Evolutionary conservation across 2,113 vertebrate genomes (phyloP), one percentile per base, ranked within the genome.

Genomic region (Oryzias javanicus): DNA sequence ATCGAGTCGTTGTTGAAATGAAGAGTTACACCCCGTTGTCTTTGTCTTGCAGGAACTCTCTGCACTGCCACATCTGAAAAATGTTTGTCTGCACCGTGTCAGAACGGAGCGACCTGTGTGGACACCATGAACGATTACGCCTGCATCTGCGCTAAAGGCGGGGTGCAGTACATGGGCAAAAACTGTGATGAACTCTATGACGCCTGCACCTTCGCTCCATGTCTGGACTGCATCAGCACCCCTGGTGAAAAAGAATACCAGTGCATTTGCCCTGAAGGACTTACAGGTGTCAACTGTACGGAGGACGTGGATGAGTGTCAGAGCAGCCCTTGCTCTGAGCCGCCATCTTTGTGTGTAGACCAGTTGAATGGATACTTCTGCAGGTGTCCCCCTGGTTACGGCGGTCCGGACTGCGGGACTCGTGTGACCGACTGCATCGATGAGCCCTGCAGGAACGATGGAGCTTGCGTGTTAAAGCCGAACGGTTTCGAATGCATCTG

Each of bases 41-140:
- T 57, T 46, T 66, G 5, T 45, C 40, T 42, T 55, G 13, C 60
- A 92, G 91, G 89, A 46, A 90, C 83, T 18, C 75, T 90, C 3
- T 89, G 82, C 78, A 85, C 82, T 2, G 91, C 91, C 49, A 65
- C 76, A 7, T 80, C 42, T 1, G 86, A 88, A 1, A 79, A 83
- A 61, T 98, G 96, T 44, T 72, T 87, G 58, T 94, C 91, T 0
- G 86, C 79, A 0, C 94, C 94, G 0, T 98, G 96, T 5, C 64
- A 86, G 44, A 94, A 96, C 0, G 93, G 92, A 7, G 94, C 90
- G 0, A 88, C 85, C 60, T 98, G 96, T 65, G 71, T 84, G 65
- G 91, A 92, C 66, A 75, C 74, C 16, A 83, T 82, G 51, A 84
- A 69, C 2, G 89, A 93, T 58, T 95, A 95, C 16, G 87, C 80